Percentiles rank a stretch among this genome's conserved stretches.
Conservation (phyloP, 2,888 invertebrate genomes). For the Orchesella flavescens region DNA sequence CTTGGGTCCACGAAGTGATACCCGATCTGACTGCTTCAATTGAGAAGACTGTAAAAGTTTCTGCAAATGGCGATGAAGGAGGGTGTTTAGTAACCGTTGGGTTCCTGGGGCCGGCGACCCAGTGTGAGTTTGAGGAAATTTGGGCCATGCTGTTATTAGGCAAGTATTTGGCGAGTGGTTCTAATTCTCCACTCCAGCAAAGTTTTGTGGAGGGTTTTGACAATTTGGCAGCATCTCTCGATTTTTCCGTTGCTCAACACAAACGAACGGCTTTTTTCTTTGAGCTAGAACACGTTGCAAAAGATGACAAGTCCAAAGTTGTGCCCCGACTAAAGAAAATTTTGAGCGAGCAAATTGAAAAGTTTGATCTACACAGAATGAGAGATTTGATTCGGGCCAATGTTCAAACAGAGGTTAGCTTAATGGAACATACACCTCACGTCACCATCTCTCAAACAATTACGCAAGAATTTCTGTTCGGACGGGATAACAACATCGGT, state of each 20-base stretch:
- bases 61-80: constrained; percentile 79
- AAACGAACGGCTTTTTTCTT: neutral
- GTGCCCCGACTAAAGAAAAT: neutral
- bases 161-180: constrained; percentile 89
- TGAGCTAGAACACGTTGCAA: constrained; percentile 14
- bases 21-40: constrained; percentile 79
- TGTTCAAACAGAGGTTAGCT: constrained; percentile 20
- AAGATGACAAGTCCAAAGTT: neutral
- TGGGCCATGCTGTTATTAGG: constrained; percentile 76
- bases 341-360: neutral
- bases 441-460: constrained; percentile 11
- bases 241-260: constrained; percentile 17
- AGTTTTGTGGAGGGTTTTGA: constrained; percentile 88
- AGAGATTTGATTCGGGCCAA: neutral
- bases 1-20: constrained; percentile 83
- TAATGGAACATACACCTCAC: constrained; percentile 37
- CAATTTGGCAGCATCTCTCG: constrained; percentile 81
- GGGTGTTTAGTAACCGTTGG: constrained; percentile 82
- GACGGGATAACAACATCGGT: too few species aligned
- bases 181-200: constrained; percentile 87
- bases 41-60: constrained; percentile 81
- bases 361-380: constrained; percentile 27
- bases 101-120: constrained; percentile 85
- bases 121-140: constrained; percentile 75
- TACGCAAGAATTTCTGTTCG: constrained; percentile 32